Evolutionary conservation across 2,113 vertebrate species (phyloP).

Genomic region (Thinocorus orbignyianus): DNA sequence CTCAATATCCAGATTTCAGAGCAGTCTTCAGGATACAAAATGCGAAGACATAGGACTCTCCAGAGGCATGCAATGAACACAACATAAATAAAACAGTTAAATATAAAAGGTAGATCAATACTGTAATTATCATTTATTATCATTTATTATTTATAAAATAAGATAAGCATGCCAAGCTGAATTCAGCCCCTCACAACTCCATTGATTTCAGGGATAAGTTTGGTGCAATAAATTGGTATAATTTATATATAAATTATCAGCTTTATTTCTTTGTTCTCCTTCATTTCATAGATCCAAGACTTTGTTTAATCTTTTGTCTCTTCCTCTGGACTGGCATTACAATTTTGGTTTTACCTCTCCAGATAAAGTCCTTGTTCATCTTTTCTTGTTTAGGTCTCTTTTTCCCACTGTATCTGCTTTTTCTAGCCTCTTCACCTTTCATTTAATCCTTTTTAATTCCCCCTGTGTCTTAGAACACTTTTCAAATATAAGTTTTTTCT

Average conservation of each 20-base stretch:
- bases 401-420: not conserved
- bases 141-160: constrained; percentile 47
- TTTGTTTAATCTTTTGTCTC: not conserved
- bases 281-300: not conserved
- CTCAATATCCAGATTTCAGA: not conserved
- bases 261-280: not conserved
- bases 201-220: not conserved
- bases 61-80: not conserved
- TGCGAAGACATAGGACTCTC: not conserved
- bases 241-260: not conserved
- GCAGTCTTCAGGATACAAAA: not conserved
- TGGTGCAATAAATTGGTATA: not conserved
- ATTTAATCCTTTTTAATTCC: not conserved
- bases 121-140: constrained; percentile 35
- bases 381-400: not conserved
- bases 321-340: not conserved
- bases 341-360: not conserved
- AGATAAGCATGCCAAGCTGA: not conserved
- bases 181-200: not conserved
- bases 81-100: constrained; percentile 36
- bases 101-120: constrained; percentile 25
- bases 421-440: not conserved
- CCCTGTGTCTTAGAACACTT: not conserved
- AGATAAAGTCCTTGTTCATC: not conserved
- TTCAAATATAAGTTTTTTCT: not conserved